Evolutionary conservation across 2,888 invertebrate genomes (phyloP), one percentile per base, ranked within the genome.

Genomic region (Hypercompe scribonia): DNA sequence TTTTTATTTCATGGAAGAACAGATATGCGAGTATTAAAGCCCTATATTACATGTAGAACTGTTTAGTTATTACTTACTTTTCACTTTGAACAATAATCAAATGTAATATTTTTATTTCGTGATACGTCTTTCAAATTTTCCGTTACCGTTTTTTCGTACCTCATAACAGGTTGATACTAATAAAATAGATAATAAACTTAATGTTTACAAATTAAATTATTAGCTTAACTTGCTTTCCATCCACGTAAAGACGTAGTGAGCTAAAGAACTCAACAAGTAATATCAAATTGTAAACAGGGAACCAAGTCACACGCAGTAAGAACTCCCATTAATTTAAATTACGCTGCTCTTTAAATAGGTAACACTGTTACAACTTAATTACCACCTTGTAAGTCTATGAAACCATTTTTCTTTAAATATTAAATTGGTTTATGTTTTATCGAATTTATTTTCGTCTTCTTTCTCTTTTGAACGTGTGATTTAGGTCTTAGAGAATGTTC

Each of bases 271-370:
- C 18, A 31, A 31, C 18, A 31, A 65, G n/a, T 65, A 65, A 65
- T 13, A 65, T 24, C 1, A 36, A 11, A n/a, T 65, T 31, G 21
- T 65, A n/a, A 70, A 70, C 64, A 65, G 68, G 18, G n/a, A 50
- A 36, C 46, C 61, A 74, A 71, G 71, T 75, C 36, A 69, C 50
- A 61, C 50, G 34, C 66, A 65, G 36, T 66, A 67, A 68, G 28
- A 67, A 28, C 70, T 54, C 50, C 31, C 70, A 74, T 72, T 75
- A 78, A 78, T 78, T 82, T 74, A 76, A 77, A 70, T 58, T 72
- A 75, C 72, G 42, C 50, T 24, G 36, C 68, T 65, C 71, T 72
- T 73, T 58, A 36, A 73, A 70, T 70, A 75, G 8, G 54, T 63
- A 50, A 70, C 50, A 46, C 66, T 72, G 67, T 79, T 61, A 76